A percentile compares a stretch with the other conserved stretches of the same genome.
Conservation (phyloP, 2,888 invertebrate species). For the Cheilosia soror region DNA sequence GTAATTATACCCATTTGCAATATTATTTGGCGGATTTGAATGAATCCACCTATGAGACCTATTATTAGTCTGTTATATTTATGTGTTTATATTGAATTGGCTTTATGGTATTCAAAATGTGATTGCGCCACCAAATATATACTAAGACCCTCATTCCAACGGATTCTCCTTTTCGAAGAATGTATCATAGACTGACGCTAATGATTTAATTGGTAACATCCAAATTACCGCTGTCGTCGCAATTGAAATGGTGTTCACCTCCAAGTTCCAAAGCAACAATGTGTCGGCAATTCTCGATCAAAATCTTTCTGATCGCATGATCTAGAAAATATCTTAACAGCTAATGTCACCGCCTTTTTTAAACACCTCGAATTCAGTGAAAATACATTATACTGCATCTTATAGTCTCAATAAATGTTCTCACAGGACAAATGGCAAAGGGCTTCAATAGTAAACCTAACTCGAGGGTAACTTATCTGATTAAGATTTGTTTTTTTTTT, state of each 20-base stretch:
- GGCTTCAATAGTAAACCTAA: background rate
- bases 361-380: slow-evolving; percentile 18
- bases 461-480: slow-evolving; percentile 64
- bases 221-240: slow-evolving; percentile 16
- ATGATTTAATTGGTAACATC: background rate
- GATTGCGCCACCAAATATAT: background rate
- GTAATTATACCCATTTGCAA: too few species aligned
- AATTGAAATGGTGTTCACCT: slow-evolving; percentile 23
- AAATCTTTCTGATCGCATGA: slow-evolving; percentile 22
- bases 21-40: too few species aligned
- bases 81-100: too few species aligned
- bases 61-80: too few species aligned
- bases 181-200: background rate
- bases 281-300: background rate
- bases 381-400: slow-evolving; percentile 32
- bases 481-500: slow-evolving; percentile 44
- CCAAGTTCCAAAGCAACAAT: background rate
- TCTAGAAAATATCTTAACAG: slow-evolving; percentile 18
- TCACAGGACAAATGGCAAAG: slow-evolving; percentile 16
- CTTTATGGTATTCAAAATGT: too few species aligned
- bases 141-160: background rate
- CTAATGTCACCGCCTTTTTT: slow-evolving; percentile 49
- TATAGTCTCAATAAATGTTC: slow-evolving; percentile 30
- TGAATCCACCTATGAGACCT: too few species aligned
- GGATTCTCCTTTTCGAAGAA: background rate